These are phyloP conservation scores for Atta texana DNA, from an alignment of 1,140 invertebrate genomes.

Conservation along the genomic window DNA sequence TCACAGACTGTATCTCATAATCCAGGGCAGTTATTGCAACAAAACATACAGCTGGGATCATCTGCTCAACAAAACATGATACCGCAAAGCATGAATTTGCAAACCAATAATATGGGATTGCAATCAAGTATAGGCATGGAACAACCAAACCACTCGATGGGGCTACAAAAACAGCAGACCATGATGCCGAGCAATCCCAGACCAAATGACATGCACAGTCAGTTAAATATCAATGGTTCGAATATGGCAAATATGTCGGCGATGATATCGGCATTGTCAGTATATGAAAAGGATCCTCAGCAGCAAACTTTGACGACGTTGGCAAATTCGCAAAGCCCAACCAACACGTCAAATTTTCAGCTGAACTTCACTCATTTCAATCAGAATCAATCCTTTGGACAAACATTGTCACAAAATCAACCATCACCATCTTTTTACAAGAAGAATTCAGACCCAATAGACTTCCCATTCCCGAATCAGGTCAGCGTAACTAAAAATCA, in stretches of 20 bases:
- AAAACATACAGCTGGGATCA: constrained; percentile 64
- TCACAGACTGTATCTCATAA: constrained; percentile 63
- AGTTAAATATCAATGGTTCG: constrained; percentile 57
- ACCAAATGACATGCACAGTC: constrained; percentile 65
- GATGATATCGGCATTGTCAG: constrained; percentile 64
- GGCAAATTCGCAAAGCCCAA: constrained; percentile 65
- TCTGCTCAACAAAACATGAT: constrained; percentile 61
- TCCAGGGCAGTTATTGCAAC: constrained; percentile 66
- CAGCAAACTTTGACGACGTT: constrained; percentile 60
- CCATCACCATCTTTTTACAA: constrained; percentile 73
- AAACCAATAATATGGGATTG: constrained; percentile 33
- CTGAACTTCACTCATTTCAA: constrained; percentile 74
- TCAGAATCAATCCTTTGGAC: constrained; percentile 72
- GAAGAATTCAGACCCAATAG: constrained; percentile 68
- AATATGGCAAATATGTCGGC: constrained; percentile 53
- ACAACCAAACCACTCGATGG: constrained; percentile 62
- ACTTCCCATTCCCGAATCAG: constrained; percentile 73
- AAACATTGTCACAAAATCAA: constrained; percentile 73
- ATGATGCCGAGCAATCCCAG: constrained; percentile 67
- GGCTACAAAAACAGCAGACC: constrained; percentile 45
- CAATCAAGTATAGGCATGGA: constrained; percentile 59
- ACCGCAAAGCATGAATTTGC: constrained; percentile 43
- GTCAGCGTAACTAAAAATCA: constrained; percentile 65
- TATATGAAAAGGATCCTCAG: constrained; percentile 75
- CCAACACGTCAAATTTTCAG: constrained; percentile 64